Evolutionary conservation across 1,140 invertebrate species (phyloP).

Genomic region (Geopemphigus sp.): DNA sequence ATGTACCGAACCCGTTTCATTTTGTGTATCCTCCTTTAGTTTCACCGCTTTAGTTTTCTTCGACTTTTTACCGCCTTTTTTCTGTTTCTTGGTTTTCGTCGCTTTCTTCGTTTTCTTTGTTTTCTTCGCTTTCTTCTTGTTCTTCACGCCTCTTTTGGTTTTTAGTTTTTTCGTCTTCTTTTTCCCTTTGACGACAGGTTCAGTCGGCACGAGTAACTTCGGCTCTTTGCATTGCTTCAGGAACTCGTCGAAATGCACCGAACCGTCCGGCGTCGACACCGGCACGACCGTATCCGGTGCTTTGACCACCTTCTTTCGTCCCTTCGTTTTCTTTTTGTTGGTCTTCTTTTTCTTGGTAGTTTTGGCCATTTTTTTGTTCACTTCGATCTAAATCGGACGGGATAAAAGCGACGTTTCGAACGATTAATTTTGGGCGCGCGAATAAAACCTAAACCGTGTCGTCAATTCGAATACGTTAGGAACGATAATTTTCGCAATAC

Average conservation of each 20-base stretch:
- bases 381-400: no score
- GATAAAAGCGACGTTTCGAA: no score
- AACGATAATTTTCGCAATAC: no score
- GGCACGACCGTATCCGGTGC: not conserved
- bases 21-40: not conserved
- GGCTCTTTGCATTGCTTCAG: not conserved
- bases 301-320: not conserved
- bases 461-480: no score
- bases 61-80: no score
- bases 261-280: not conserved
- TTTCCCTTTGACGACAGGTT: not conserved
- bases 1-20: not conserved
- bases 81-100: not conserved
- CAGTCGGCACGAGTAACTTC: not conserved
- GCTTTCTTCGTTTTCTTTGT: not conserved
- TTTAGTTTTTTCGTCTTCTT: not conserved
- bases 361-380: no score
- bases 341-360: no score
- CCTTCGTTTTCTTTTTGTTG: no score
- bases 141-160: not conserved
- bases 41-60: no score
- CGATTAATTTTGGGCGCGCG: no score
- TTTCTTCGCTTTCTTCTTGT: not conserved
- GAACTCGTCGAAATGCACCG: constrained; percentile 32
- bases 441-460: no score